phyloP scores from a whole-genome alignment of 2,888 invertebrate genomes.

The Epinotia bilunana region DNA sequence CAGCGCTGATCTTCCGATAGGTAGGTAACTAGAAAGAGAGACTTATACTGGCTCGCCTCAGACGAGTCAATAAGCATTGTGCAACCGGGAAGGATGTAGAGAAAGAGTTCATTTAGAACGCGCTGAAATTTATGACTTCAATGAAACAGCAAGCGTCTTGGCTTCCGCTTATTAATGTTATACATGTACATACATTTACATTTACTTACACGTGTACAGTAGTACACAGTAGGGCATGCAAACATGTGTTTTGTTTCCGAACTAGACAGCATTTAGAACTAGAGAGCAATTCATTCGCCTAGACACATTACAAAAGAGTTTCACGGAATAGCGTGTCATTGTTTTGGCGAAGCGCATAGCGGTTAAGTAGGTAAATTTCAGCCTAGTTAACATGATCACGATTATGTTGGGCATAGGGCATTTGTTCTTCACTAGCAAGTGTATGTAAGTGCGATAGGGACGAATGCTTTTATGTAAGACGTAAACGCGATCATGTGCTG shows the following conservation, averaged over 20 bases:
- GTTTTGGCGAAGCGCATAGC: not conserved
- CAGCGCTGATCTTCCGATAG: too few species aligned
- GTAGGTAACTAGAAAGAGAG: too few species aligned
- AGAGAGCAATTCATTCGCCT: not conserved
- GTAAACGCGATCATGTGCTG: too few species aligned
- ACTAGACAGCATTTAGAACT: not conserved
- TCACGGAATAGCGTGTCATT: not conserved
- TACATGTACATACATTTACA: constrained; percentile 28
- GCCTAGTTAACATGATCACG: too few species aligned
- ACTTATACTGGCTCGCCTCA: not conserved
- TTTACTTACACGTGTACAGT: not conserved
- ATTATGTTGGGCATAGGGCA: too few species aligned
- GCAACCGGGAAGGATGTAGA: not conserved
- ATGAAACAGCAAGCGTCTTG: constrained; percentile 49
- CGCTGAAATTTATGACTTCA: constrained; percentile 55
- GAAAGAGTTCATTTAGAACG: constrained; percentile 54
- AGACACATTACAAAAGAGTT: not conserved
- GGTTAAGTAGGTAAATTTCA: not conserved
- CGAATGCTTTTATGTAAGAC: too few species aligned
- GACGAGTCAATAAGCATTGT: not conserved
- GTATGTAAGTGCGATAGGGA: too few species aligned
- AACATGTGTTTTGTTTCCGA: not conserved
- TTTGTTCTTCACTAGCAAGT: too few species aligned
- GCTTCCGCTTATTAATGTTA: constrained; percentile 45
- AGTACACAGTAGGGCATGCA: not conserved